phyloP scores from a whole-genome alignment of 2,888 invertebrate genomes.

The Plagodis pulveraria region DNA sequence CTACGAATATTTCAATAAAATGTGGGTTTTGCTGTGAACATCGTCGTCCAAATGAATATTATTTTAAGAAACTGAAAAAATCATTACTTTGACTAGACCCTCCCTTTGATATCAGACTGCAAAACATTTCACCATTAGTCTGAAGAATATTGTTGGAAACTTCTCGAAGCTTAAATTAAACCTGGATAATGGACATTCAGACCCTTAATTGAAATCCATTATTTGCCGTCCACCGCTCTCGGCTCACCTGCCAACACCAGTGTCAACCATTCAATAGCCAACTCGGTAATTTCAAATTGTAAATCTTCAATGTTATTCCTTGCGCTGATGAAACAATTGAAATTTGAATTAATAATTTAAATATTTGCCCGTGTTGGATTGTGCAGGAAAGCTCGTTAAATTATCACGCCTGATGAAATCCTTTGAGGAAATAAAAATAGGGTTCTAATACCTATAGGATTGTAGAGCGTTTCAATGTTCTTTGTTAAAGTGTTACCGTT shows the following conservation, averaged over 20 bases:
- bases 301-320: constrained; percentile 12
- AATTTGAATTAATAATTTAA: constrained; percentile 32
- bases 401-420: constrained; percentile 31
- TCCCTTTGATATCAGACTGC: no score
- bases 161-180: constrained; percentile 11
- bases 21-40: no score
- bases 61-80: no score
- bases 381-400: constrained; percentile 33
- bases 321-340: constrained; percentile 34
- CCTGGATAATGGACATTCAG: constrained; percentile 4
- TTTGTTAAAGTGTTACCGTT: constrained; percentile 22
- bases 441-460: constrained; percentile 2
- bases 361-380: constrained; percentile 31
- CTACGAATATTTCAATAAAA: no score
- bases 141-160: neutral
- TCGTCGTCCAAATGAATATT: no score
- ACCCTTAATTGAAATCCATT: constrained; percentile 23
- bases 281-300: constrained; percentile 15
- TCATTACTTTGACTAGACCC: no score
- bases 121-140: no score
- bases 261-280: constrained; percentile 25
- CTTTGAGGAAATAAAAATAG: constrained; percentile 30
- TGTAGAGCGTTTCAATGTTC: constrained; percentile 6
- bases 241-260: constrained; percentile 22
- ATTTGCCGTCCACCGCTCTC: constrained; percentile 19